Percentiles rank a stretch among this genome's conserved stretches.
Conservation (phyloP, 1,140 invertebrate genomes). For the Calliopsis andreniformis region DNA sequence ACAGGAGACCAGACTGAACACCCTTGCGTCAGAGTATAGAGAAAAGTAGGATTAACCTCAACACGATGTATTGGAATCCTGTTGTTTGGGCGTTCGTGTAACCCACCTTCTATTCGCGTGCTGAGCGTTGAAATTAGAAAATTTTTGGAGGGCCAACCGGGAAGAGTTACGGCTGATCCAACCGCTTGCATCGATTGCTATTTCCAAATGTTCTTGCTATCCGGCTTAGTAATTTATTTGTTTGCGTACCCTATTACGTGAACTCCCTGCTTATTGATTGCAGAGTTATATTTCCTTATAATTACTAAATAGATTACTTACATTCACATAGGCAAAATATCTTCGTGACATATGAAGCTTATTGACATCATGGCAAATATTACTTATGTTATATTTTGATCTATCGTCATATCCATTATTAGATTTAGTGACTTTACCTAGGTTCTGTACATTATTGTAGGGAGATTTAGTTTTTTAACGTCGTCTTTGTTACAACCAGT, state of each 20-base stretch:
- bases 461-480: too few species aligned
- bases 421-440: too few species aligned
- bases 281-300: too few species aligned
- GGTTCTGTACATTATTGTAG: too few species aligned
- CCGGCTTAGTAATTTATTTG: background rate
- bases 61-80: slow-evolving; percentile 58
- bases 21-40: slow-evolving; percentile 36
- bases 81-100: slow-evolving; percentile 32
- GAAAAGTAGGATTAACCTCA: slow-evolving; percentile 66
- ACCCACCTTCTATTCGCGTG: slow-evolving; percentile 16
- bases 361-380: too few species aligned
- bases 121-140: slow-evolving; percentile 39
- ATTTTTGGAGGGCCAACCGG: slow-evolving; percentile 21
- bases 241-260: background rate
- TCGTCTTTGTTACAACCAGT: too few species aligned
- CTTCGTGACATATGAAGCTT: too few species aligned
- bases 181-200: background rate
- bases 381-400: too few species aligned
- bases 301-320: too few species aligned
- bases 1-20: slow-evolving; percentile 31
- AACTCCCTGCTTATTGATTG: background rate
- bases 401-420: too few species aligned
- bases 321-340: too few species aligned
- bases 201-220: background rate
- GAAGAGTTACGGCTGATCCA: slow-evolving; percentile 17